Evolutionary conservation across 2,113 vertebrate genomes (phyloP).

Genomic region (Pogonocichla stellata): DNA sequence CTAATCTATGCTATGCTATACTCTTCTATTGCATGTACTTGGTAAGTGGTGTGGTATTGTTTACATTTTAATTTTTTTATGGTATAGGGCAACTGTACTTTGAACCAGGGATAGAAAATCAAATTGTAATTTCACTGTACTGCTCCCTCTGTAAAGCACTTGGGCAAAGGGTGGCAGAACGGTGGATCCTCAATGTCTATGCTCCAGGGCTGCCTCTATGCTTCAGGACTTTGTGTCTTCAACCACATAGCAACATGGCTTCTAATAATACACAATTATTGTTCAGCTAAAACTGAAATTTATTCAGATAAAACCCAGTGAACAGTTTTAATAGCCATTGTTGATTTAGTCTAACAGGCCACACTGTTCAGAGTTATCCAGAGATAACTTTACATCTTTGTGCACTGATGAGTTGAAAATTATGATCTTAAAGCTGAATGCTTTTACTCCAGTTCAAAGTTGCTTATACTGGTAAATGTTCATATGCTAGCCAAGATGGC

Average conservation of each 20-base stretch:
- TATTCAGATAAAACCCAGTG: neutral
- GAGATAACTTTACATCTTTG: neutral
- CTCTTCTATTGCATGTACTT: neutral
- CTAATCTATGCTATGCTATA: neutral
- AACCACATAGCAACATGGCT: neutral
- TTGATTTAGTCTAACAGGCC: neutral
- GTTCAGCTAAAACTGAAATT: neutral
- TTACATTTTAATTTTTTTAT: neutral
- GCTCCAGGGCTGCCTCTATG: neutral
- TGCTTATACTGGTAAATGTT: neutral
- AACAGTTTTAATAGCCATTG: neutral
- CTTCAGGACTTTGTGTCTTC: neutral
- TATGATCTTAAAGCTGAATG: neutral
- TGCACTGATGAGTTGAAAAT: neutral
- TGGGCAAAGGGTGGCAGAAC: neutral
- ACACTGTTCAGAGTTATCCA: neutral
- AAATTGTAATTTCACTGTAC: neutral
- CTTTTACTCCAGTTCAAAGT: neutral
- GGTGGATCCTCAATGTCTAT: neutral
- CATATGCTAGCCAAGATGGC: neutral
- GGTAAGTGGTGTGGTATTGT: neutral
- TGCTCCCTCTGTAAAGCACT: neutral
- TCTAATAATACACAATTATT: neutral
- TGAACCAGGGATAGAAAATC: neutral
- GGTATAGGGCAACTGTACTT: neutral